Evolutionary conservation across 2,888 invertebrate species (phyloP).

Genomic region (Caenorhabditis drosophilae): DNA sequence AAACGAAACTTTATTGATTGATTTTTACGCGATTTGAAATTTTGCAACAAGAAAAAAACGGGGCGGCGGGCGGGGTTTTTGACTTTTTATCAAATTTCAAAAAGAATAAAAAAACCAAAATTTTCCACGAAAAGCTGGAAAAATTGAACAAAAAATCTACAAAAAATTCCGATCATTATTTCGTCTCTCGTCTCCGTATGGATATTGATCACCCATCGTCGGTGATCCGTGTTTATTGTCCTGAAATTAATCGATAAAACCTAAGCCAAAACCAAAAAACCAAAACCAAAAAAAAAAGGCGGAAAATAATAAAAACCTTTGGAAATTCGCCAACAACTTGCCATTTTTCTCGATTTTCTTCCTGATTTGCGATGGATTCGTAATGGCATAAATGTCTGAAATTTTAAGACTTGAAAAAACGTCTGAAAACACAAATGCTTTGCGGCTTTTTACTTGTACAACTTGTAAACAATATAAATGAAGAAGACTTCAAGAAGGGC

Average conservation of each 20-base stretch:
- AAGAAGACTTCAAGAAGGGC: slow-evolving; percentile 66
- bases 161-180: slow-evolving; percentile 8
- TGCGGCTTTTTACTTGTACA: slow-evolving; percentile 61
- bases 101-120: too few species aligned
- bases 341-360: slow-evolving; percentile 46
- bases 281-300: too few species aligned
- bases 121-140: too few species aligned
- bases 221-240: slow-evolving; percentile 66
- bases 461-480: slow-evolving; percentile 66
- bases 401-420: slow-evolving; percentile 3
- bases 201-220: slow-evolving; percentile 61
- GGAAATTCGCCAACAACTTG: slow-evolving; percentile 47
- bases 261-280: not conserved
- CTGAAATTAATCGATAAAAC: slow-evolving; percentile 13
- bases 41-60: too few species aligned
- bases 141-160: too few species aligned
- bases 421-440: not conserved
- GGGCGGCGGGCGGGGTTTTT: too few species aligned
- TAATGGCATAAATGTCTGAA: slow-evolving; percentile 63
- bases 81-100: too few species aligned
- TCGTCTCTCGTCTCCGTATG: slow-evolving; percentile 50
- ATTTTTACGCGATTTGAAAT: too few species aligned
- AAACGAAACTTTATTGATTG: too few species aligned
- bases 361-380: slow-evolving; percentile 52
- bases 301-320: slow-evolving; percentile 24